phyloP scores from a whole-genome alignment of 2,113 vertebrate species.

The Sphyrna mokarran region DNA sequence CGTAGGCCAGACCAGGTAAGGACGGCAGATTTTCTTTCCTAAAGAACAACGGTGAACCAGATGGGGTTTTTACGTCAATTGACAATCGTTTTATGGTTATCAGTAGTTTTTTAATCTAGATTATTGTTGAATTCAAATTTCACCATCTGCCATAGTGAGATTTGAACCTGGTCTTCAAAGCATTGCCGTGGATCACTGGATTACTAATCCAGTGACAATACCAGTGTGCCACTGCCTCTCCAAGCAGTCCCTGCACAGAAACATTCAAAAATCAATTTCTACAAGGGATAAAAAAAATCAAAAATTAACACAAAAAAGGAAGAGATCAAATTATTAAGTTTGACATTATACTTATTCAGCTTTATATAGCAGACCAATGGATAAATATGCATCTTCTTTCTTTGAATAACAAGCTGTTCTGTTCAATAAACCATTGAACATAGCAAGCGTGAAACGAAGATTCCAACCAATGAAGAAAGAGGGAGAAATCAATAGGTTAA shows the following conservation, averaged over 20 bases:
- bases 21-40: too few relatives aligned
- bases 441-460: not conserved
- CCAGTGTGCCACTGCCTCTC: too few relatives aligned
- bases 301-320: not conserved
- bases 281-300: not conserved
- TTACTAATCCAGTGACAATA: too few relatives aligned
- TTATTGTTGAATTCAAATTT: too few relatives aligned
- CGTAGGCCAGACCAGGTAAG: too few relatives aligned
- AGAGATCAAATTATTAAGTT: not conserved
- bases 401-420: not conserved
- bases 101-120: too few relatives aligned
- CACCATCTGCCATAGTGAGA: too few relatives aligned
- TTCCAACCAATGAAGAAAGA: not conserved
- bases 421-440: not conserved
- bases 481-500: not conserved
- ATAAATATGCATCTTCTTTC: not conserved
- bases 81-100: too few relatives aligned
- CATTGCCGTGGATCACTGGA: too few relatives aligned
- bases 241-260: not conserved
- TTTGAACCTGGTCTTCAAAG: too few relatives aligned
- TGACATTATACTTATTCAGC: not conserved
- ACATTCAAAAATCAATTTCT: not conserved
- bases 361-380: not conserved
- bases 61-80: too few relatives aligned
- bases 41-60: too few relatives aligned